Evolutionary conservation across 2,888 invertebrate species (phyloP).

Genomic region (Boloria euphrosyne): DNA sequence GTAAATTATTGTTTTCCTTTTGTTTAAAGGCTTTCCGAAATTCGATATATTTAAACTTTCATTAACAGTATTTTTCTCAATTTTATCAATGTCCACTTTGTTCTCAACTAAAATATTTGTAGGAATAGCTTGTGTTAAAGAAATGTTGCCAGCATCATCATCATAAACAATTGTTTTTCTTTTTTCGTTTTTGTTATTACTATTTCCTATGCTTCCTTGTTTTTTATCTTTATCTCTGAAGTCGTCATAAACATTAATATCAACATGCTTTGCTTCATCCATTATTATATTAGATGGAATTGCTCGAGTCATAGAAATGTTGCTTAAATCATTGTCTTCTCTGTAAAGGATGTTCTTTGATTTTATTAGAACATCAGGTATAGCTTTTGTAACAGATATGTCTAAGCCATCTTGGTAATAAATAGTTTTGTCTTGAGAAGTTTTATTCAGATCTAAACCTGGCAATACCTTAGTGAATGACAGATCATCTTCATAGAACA

Average conservation of each 20-base stretch:
- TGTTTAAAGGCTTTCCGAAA: background rate
- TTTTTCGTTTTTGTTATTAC: conserved; percentile 34
- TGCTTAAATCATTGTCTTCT: conserved; percentile 18
- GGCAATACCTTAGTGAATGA: conserved; percentile 51
- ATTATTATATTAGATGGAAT: conserved; percentile 29
- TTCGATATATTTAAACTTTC: background rate
- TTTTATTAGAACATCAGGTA: conserved; percentile 31
- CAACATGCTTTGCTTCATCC: conserved; percentile 13
- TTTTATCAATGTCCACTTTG: background rate
- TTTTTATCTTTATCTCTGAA: conserved; percentile 17
- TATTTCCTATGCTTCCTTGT: conserved; percentile 15
- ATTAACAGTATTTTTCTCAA: background rate
- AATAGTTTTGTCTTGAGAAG: conserved; percentile 24
- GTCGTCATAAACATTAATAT: background rate
- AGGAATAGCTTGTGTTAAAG: conserved; percentile 47
- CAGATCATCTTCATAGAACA: conserved; percentile 47
- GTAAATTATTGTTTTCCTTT: conserved; percentile 35
- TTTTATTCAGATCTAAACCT: conserved; percentile 36
- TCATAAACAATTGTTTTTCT: conserved; percentile 47
- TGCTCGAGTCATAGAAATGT: conserved; percentile 26
- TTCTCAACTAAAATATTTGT: conserved; percentile 26
- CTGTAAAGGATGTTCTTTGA: background rate
- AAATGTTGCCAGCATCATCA: conserved; percentile 46
- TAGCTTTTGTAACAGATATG: conserved; percentile 51
- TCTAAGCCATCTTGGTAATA: conserved; percentile 42